phyloP scores from a whole-genome alignment of 2,113 vertebrate species.

The Percopsis transmontana region DNA sequence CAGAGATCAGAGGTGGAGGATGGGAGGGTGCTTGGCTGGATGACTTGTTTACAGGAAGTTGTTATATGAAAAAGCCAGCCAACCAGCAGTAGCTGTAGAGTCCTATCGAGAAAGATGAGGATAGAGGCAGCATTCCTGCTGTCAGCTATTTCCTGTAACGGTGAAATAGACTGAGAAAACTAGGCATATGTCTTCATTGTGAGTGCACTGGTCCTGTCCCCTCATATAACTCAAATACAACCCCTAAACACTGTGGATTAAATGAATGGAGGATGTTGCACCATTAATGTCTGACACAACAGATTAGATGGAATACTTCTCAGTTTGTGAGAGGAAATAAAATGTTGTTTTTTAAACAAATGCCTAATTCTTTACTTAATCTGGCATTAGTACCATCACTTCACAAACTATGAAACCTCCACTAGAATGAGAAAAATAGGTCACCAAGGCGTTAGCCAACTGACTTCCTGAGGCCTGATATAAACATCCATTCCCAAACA shows the following conservation, averaged over 20 bases:
- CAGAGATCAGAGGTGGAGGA: slow-evolving; percentile 66
- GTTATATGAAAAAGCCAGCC: slow-evolving; percentile 71
- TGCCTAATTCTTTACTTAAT: not conserved
- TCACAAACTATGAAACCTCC: slow-evolving; percentile 1
- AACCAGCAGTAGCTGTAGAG: slow-evolving; percentile 61
- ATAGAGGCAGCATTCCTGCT: slow-evolving; percentile 77
- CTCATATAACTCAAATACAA: slow-evolving; percentile 1
- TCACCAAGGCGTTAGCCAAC: slow-evolving; percentile 72
- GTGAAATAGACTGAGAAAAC: slow-evolving; percentile 39
- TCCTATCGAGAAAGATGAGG: slow-evolving; percentile 70
- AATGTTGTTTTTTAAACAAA: no score
- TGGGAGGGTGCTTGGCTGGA: slow-evolving; percentile 64
- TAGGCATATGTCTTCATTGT: slow-evolving; percentile 46
- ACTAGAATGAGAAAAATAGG: slow-evolving; percentile 50
- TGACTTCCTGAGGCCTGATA: slow-evolving; percentile 72
- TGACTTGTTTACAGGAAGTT: slow-evolving; percentile 79
- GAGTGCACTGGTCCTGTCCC: slow-evolving; percentile 31
- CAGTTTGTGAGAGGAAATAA: no score
- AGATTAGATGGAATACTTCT: no score
- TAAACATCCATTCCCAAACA: slow-evolving; percentile 59
- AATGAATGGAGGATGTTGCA: no score
- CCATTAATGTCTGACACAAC: no score
- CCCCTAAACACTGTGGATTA: not conserved
- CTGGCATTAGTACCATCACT: not conserved
- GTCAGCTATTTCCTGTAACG: slow-evolving; percentile 81